Percentiles rank a stretch among this genome's conserved stretches.
Evolutionary conservation across 2,113 vertebrate species (phyloP).

Genomic region (Gymnobelideus leadbeateri): DNA sequence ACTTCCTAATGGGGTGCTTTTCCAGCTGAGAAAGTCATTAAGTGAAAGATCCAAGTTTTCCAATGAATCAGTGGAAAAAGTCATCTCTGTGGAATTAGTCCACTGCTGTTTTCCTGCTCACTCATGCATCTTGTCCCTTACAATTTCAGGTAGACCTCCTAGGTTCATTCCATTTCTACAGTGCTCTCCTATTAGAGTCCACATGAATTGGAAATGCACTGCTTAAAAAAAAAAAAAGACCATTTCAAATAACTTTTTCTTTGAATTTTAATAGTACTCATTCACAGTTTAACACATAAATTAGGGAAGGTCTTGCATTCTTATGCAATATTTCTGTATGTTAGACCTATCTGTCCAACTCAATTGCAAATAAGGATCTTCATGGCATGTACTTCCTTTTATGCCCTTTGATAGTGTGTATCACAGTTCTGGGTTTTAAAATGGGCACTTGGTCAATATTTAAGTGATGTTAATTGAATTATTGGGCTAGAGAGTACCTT

Average conservation of each 20-base stretch:
- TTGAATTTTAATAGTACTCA: not conserved
- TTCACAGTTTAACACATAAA: not conserved
- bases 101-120: not conserved
- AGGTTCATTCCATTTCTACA: conserved; percentile 32
- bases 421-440: not conserved
- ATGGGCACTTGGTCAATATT: not conserved
- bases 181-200: not conserved
- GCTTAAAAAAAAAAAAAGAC: not conserved
- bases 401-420: not conserved
- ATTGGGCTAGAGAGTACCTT: not conserved
- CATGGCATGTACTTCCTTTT: not conserved
- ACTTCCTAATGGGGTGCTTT: conserved; percentile 37
- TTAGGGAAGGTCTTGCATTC: not conserved
- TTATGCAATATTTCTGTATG: not conserved
- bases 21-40: conserved; percentile 50
- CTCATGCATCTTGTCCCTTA: conserved; percentile 29
- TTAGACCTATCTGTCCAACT: not conserved
- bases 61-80: conserved; percentile 10
- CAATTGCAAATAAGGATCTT: not conserved
- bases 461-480: not conserved
- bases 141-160: conserved; percentile 1
- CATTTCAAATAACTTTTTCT: not conserved
- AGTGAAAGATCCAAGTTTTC: conserved; percentile 39
- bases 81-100: conserved; percentile 4
- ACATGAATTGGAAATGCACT: not conserved